Evolutionary conservation across 2,797 vertebrate species (phyloP), one percentile per base, ranked within the genome.

Genomic region (Capromys pilorides): DNA sequence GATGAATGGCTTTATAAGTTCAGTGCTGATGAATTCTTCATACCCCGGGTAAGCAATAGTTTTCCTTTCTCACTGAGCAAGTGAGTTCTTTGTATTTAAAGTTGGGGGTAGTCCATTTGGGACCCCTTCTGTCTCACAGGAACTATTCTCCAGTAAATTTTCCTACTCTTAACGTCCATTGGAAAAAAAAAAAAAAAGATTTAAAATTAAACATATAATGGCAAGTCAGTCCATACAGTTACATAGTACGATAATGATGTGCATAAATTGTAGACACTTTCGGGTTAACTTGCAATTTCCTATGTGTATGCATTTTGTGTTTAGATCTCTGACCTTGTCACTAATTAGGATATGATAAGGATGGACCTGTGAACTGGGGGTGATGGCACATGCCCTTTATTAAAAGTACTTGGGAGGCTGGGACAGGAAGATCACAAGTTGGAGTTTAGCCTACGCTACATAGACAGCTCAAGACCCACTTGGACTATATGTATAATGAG

Each of bases 1-100:
- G 98, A 99, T 94, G 99, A 99, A 91, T 99, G 99, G 99, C 98
- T 99, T 67, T 99, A 98, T 97, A 99, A 99, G 96, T 99, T 99
- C 98, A 99, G 99, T 91, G 99, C 99, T 36, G 99, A 99, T 69
- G 97, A 98, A n/a, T 99, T 99, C 97, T 99, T 99, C 96, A 75
- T 99, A 96, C 99, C 99, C n/a, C 98, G 99, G 98, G 99, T 99
- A 96, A 98, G 99, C 92, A 77, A 75, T 24, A 11, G 5, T 31
- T 82, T 89, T 94, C 93, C 49, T 86, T 82, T 95, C 79, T 94
- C 79, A 54, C 57, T 93, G 41, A 95, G 26, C 41, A 93, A 91
- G 64, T 79, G n/a, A 41, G 13, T 90, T 90, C 79, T 92, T 45
- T 33, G n/a, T 69, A 69, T 69, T 69, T 39, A 39, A 71, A 71